Base-by-base conservation (phyloP, 2,113 vertebrate genomes). In the Toxostoma redivivum region DNA sequence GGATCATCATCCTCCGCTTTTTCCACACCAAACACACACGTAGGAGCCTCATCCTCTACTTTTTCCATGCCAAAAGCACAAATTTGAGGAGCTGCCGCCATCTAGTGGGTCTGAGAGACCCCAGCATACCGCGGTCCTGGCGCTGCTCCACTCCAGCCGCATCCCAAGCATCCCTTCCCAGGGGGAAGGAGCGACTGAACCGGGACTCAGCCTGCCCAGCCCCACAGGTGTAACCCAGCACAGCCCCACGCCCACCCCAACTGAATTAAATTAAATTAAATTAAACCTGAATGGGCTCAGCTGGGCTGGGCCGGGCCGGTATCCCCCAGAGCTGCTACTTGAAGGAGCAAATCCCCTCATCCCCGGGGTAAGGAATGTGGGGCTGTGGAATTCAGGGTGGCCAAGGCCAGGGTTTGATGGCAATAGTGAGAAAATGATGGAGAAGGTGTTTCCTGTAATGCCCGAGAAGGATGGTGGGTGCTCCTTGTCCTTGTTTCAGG, bases 111-210 rank as follows among this genome's bases (percentile, higher is more conserved):
- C 40, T 16, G 22, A 20, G 1, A 2, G 25, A 1, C 5, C 56
- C 8, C 24, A 23, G 0, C 8, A 1, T 6, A 4, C 7, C 5
- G 1, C 7, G 0, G 4, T 11, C 9, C 6, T 6, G 2, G 9
- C 5, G 0, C 47, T 19, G 47, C 17, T 44, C 10, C 2, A 3
- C 7, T 40, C 25, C 37, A 47, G 17, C n/a, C 25, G 1, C 4
- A 8, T 4, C 60, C 20, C 3, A 1, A 20, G 3, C 11, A 1
- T 5, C 4, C 20, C 27, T 1, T 4, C 3, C 24, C 11, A 1
- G 11, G 0, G 33, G 2, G 11, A 16, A 1, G 5, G 2, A 1
- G 21, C 2, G 5, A 2, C 3, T 2, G 1, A 12, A 7, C 0
- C 0, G 1, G 12, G 2, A 3, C 5, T 22, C 1, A 3, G 8